Evolutionary conservation across 2,113 vertebrate genomes (phyloP).

Genomic region (Atherinomorus stipes): DNA sequence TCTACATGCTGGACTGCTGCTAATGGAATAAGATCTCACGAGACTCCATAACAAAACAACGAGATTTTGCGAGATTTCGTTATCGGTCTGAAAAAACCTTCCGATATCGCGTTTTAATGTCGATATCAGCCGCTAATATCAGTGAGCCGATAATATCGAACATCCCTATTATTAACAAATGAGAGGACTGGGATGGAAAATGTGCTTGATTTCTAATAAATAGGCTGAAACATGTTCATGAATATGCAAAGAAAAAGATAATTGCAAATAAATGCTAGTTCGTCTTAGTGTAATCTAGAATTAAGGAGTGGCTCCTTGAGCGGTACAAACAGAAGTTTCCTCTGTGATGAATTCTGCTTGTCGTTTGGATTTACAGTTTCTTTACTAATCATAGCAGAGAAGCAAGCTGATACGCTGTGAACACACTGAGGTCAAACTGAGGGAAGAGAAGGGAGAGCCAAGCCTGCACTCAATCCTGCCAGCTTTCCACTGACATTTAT

Average conservation of each 20-base stretch:
- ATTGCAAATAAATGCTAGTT: not conserved
- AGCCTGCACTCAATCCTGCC: constrained; percentile 58
- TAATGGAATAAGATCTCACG: no score
- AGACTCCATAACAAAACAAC: no score
- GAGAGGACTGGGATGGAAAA: not conserved
- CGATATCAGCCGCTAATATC: no score
- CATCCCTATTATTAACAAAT: not conserved
- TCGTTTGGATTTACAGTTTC: constrained; percentile 14
- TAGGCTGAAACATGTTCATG: not conserved
- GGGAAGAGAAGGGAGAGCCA: constrained; percentile 2
- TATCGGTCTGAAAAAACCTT: no score
- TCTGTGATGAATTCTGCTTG: constrained; percentile 2
- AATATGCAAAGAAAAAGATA: not conserved
- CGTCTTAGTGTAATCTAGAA: no score
- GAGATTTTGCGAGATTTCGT: no score
- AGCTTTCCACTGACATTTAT: constrained; percentile 78
- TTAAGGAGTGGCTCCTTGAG: not conserved
- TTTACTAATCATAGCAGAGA: constrained; percentile 24
- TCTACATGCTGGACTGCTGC: no score
- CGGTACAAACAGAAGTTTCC: constrained; percentile 2
- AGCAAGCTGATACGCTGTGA: constrained; percentile 39
- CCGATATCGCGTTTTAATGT: no score
- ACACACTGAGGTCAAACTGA: constrained; percentile 23
- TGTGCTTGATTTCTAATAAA: not conserved
- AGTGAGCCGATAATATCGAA: no score